Evolutionary conservation across 2,888 invertebrate species (phyloP).

Genomic region (Drosophila rellima): DNA sequence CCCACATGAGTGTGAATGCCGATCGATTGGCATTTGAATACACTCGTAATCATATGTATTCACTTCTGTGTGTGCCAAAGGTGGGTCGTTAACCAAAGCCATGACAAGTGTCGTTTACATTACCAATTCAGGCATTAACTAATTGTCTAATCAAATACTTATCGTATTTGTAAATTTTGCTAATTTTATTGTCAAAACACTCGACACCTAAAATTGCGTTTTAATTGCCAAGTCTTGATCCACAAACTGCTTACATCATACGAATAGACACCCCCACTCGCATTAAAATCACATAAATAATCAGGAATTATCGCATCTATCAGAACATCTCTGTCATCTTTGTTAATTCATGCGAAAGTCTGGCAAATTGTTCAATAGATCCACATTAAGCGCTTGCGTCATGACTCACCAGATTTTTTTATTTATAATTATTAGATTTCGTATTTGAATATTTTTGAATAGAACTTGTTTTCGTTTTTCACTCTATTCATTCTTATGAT

Average conservation of each 20-base stretch:
- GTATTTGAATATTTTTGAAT: constrained; percentile 20
- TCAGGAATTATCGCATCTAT: constrained; percentile 20
- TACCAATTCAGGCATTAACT: constrained; percentile 61
- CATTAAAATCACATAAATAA: constrained; percentile 23
- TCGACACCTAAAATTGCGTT: constrained; percentile 13
- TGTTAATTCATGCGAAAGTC: constrained; percentile 43
- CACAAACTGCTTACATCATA: constrained; percentile 29
- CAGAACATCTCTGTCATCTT: constrained; percentile 48
- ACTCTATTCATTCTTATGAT: constrained; percentile 44
- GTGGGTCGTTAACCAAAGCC: constrained; percentile 46
- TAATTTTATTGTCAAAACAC: constrained; percentile 35
- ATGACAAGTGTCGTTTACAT: constrained; percentile 47
- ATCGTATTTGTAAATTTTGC: constrained; percentile 41
- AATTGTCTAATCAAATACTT: constrained; percentile 71
- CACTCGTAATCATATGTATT: constrained; percentile 13
- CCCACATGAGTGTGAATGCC: constrained; percentile 56
- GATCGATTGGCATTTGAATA: constrained; percentile 45
- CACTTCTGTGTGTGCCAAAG: constrained; percentile 55
- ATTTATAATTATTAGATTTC: constrained; percentile 27
- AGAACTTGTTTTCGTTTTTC: constrained; percentile 51
- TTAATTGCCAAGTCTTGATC: constrained; percentile 24
- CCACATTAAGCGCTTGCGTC: constrained; percentile 32
- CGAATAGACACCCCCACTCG: constrained; percentile 4
- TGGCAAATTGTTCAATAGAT: constrained; percentile 34
- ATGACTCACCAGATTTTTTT: constrained; percentile 59